phyloP scores from a whole-genome alignment of 2,113 vertebrate species.

The Etheostoma spectabile region DNA sequence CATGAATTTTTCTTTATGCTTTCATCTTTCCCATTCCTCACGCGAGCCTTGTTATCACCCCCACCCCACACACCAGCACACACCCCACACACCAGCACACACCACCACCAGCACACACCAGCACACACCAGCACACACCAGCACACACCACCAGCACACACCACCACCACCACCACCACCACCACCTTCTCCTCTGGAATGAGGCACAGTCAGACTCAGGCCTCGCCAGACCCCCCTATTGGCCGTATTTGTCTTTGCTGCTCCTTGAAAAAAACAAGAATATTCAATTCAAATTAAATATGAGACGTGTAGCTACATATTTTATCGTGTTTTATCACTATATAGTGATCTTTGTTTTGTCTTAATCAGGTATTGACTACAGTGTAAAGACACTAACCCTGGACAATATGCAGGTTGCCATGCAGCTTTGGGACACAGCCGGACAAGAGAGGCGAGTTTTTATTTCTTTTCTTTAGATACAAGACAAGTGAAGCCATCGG shows the following conservation, averaged over 20 bases:
- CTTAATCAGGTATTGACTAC: slow-evolving; percentile 90
- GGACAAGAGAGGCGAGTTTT: slow-evolving; percentile 90
- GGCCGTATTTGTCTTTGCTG: background rate
- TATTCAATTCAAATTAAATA: background rate
- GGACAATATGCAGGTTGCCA: slow-evolving; percentile 85
- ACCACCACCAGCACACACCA: no score
- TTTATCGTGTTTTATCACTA: background rate
- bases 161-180: background rate
- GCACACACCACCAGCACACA: no score
- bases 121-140: background rate
- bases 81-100: no score
- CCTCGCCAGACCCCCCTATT: slow-evolving; percentile 19
- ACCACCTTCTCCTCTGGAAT: background rate
- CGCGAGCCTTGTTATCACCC: slow-evolving; percentile 30
- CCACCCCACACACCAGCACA: background rate
- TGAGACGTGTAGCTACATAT: background rate
- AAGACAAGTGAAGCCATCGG: background rate
- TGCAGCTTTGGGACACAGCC: slow-evolving; percentile 96
- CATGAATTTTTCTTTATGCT: slow-evolving; percentile 43
- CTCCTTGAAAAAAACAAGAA: background rate
- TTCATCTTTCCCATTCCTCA: slow-evolving; percentile 59
- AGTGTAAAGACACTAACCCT: slow-evolving; percentile 89
- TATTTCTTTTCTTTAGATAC: background rate
- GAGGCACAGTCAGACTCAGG: background rate
- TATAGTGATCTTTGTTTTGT: background rate